Conservation (phyloP, 2,888 invertebrate species). For the Dione vanillae region DNA sequence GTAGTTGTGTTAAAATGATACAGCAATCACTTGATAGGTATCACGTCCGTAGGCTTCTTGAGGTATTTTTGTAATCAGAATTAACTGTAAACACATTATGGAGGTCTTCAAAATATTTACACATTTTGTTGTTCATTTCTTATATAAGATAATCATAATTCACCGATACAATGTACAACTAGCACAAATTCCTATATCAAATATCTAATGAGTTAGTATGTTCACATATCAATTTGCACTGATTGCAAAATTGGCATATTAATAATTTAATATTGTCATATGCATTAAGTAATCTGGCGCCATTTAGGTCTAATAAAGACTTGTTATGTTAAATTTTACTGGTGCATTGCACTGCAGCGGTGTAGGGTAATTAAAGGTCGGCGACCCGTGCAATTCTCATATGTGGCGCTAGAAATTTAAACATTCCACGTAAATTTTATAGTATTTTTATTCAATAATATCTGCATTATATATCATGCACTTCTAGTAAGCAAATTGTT, state of each 20-base stretch:
- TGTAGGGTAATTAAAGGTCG: conserved; percentile 79
- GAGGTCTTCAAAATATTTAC: neutral
- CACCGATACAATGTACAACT: neutral
- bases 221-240: conserved; percentile 11
- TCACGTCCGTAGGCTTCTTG: conserved; percentile 46
- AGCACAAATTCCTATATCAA: neutral
- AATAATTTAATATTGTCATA: conserved; percentile 42
- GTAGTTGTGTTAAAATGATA: conserved; percentile 62
- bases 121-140: neutral
- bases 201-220: conserved; percentile 6
- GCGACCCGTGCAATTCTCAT: conserved; percentile 67
- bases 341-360: conserved; percentile 79
- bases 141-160: neutral
- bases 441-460: neutral
- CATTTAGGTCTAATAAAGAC: conserved; percentile 75
- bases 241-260: conserved; percentile 18
- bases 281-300: conserved; percentile 50
- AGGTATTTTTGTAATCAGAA: conserved; percentile 10
- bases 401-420: conserved; percentile 65
- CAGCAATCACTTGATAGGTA: conserved; percentile 64
- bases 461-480: neutral
- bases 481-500: neutral
- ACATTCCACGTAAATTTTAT: conserved; percentile 24
- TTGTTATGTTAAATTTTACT: conserved; percentile 82
- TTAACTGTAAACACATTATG: conserved; percentile 3